A percentile compares a stretch with the other conserved stretches of the same genome.
Evolutionary conservation across 2,888 invertebrate genomes (phyloP).

Genomic region (Erpobdella octoculata): DNA sequence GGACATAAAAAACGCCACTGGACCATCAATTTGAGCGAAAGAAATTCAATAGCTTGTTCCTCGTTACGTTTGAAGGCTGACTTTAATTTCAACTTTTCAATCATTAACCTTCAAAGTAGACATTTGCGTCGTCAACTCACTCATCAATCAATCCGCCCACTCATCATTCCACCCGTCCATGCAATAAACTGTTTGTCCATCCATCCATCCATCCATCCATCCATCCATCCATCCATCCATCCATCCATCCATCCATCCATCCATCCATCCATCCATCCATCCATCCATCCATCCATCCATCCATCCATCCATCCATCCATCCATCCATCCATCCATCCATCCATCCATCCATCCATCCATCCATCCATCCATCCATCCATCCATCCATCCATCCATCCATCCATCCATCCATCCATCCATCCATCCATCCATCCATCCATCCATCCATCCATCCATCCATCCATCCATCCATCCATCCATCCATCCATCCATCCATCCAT

Average conservation of each 20-base stretch:
- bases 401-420: too few relatives aligned
- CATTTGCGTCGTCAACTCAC: too few relatives aligned
- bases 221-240: conserved; percentile 1
- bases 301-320: conserved; percentile 1
- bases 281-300: conserved; percentile 2
- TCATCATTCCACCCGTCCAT: neutral
- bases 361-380: conserved; percentile 2
- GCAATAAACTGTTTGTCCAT: neutral
- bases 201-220: conserved; percentile 1
- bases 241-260: conserved; percentile 2
- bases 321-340: conserved; percentile 1
- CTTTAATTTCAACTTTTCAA: too few relatives aligned
- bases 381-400: conserved; percentile 1
- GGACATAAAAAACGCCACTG: too few relatives aligned
- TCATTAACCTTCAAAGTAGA: too few relatives aligned
- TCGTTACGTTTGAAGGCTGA: too few relatives aligned
- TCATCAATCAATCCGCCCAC: neutral
- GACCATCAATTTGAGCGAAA: too few relatives aligned
- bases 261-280: conserved; percentile 2
- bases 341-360: neutral
- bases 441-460: neutral
- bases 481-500: conserved; percentile 1
- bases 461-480: conserved; percentile 2
- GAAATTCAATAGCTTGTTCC: too few relatives aligned
- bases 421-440: conserved; percentile 1